phyloP scores from a whole-genome alignment of 1,140 invertebrate species.

The Diplogasteroides magnus region DNA sequence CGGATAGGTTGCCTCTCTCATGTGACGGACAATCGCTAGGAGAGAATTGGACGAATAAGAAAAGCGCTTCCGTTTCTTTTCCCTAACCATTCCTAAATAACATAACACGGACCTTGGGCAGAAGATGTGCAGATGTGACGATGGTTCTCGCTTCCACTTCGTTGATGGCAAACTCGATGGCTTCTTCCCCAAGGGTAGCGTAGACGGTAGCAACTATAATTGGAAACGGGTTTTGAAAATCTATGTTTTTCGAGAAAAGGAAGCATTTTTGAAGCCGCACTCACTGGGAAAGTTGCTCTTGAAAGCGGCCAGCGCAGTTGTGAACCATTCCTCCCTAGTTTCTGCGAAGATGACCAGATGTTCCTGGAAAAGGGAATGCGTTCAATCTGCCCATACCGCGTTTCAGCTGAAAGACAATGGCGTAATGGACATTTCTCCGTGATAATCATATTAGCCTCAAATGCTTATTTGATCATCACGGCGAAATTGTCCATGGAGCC shows the following conservation, averaged over 20 bases:
- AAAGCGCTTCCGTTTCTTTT: too few relatives aligned
- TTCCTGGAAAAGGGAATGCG: slow-evolving; percentile 53
- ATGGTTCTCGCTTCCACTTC: slow-evolving; percentile 78
- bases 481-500: too few relatives aligned
- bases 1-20: too few relatives aligned
- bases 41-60: too few relatives aligned
- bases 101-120: slow-evolving; percentile 39
- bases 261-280: slow-evolving; percentile 7
- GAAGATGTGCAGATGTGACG: slow-evolving; percentile 46
- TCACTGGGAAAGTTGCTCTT: slow-evolving; percentile 79
- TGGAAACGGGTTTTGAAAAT: not conserved
- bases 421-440: too few relatives aligned
- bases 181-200: slow-evolving; percentile 90
- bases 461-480: too few relatives aligned
- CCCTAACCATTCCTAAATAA: too few relatives aligned
- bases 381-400: too few relatives aligned
- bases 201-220: slow-evolving; percentile 85
- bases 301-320: slow-evolving; percentile 85
- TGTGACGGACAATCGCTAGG: too few relatives aligned
- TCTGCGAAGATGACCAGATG: slow-evolving; percentile 92
- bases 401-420: not conserved
- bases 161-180: slow-evolving; percentile 87
- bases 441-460: too few relatives aligned
- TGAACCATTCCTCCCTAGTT: slow-evolving; percentile 92
- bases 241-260: not conserved